Evolutionary conservation across 2,113 vertebrate species (phyloP), one percentile per base, ranked within the genome.

Genomic region (Toxotes jaculatrix): DNA sequence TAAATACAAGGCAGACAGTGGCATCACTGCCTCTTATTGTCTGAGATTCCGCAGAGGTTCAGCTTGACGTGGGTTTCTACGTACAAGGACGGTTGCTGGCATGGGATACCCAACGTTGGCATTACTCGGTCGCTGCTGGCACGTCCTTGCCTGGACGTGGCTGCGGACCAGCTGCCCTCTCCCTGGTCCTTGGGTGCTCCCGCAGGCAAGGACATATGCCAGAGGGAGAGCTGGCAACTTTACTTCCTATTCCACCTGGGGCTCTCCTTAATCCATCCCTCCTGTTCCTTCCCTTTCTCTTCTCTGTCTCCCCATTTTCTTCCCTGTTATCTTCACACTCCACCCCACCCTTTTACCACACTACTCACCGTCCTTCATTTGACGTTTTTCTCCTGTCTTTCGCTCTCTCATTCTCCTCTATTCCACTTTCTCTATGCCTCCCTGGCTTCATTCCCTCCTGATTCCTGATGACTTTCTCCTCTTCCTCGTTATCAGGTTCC

Each of bases 161-260:
- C 84, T 78, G 34, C 74, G 65, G 83, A 95, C 91, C 95, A 96
- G 94, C 95, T 96, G 95, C 93, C 93, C 86, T 92, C 94, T 86
- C 94, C 90, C 64, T 87, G 55, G 85, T 93, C 93, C 89, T 73
- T 90, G 83, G 89, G 87, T 88, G 14, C 73, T 90, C 84, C 92
- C 74, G 87, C 88, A 84, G 91, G 93, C 92, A 85, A 90, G 87
- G 89, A 92, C 93, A 94, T 94, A 94, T 94, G 93, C 92, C 92
- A 91, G 83, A 91, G 88, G 89, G 93, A 92, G 89, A 94, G 93
- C 93, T 97, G 96, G 95, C 96, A 96, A 56, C 14, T 68, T 85
- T 69, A 87, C 93, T 96, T 96, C 96, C 96, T 95, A 60, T 93
- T 93, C 87, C 81, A 90, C 91, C 89, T 85, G 89, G 91, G 91